Conservation (phyloP, 2,797 vertebrate species). For the Bradypodion pumilum region DNA sequence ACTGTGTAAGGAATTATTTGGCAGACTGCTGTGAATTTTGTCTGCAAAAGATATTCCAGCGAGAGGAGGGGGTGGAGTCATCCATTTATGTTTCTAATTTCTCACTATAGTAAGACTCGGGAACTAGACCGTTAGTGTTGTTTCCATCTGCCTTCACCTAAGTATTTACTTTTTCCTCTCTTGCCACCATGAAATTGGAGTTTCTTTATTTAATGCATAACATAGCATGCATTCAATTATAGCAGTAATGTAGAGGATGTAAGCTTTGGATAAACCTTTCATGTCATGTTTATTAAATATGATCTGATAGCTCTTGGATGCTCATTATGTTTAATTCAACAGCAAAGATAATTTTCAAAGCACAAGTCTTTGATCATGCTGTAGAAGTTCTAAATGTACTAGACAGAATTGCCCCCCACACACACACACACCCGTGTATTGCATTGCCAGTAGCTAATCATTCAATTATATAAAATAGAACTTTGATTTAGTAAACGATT, state of each 20-base stretch:
- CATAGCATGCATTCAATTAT: conserved; percentile 1
- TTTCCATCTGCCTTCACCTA: not conserved
- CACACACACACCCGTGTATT: conserved; percentile 12
- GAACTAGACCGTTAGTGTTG: not conserved
- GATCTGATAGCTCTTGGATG: conserved; percentile 5
- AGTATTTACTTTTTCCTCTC: not conserved
- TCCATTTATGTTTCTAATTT: not conserved
- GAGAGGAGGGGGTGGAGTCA: not conserved
- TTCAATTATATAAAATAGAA: conserved; percentile 43
- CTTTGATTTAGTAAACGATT: conserved; percentile 29
- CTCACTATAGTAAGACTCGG: not conserved
- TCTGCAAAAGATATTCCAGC: not conserved
- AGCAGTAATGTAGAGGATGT: conserved; percentile 1
- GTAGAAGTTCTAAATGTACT: not conserved
- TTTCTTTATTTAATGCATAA: not conserved
- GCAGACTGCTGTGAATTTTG: not conserved
- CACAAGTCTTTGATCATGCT: conserved; percentile 16
- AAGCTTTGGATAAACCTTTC: conserved; percentile 13
- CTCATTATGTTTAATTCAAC: conserved; percentile 21
- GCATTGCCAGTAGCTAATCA: not conserved
- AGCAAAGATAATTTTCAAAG: conserved; percentile 20
- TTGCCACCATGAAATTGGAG: not conserved
- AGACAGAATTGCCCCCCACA: not conserved
- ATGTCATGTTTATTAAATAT: conserved; percentile 24
- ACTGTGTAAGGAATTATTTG: not conserved